phyloP scores from a whole-genome alignment of 2,113 vertebrate species.

The Saiga tatarica region DNA sequence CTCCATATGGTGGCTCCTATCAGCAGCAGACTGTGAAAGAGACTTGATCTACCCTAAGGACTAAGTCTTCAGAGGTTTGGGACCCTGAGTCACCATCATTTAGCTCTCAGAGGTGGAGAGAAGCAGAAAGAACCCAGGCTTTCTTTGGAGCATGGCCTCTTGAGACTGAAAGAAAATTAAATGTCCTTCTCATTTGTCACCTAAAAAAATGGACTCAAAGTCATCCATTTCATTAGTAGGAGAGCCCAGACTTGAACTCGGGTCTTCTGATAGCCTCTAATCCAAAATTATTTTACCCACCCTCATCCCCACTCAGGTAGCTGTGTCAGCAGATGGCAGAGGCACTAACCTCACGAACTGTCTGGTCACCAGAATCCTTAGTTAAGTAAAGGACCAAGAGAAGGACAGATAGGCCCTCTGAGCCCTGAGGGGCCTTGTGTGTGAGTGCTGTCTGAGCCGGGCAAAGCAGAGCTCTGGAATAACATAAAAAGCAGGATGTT shows the following conservation, averaged over 20 bases:
- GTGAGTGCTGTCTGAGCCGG: background rate
- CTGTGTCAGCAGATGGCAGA: accelerated
- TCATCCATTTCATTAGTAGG: background rate
- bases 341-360: background rate
- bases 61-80: background rate
- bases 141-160: background rate
- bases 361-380: background rate
- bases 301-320: background rate
- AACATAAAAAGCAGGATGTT: background rate
- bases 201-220: background rate
- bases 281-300: background rate
- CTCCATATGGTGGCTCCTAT: background rate
- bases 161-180: background rate
- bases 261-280: background rate
- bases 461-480: background rate
- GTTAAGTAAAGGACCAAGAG: background rate
- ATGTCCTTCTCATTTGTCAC: background rate
- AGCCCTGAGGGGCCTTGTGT: too few species aligned
- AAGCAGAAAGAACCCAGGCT: background rate
- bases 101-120: background rate
- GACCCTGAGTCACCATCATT: background rate
- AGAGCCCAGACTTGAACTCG: background rate
- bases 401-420: background rate
- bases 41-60: background rate
- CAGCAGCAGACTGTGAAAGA: background rate